Base-by-base conservation (phyloP, 2,113 vertebrate genomes). In the Macrotis lagotis region DNA sequence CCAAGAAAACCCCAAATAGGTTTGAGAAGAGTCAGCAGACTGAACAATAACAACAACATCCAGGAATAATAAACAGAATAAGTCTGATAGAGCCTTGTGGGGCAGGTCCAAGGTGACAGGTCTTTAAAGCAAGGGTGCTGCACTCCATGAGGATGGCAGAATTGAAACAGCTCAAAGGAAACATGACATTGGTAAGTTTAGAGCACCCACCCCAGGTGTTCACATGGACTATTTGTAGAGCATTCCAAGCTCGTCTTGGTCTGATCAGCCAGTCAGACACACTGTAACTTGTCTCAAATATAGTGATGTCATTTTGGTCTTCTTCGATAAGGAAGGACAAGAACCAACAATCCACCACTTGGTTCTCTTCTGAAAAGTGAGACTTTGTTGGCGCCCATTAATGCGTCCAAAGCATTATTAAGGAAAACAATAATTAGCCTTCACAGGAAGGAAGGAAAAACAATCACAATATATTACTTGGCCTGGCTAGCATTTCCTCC, bases 391-490 rank as follows among this genome's bases (percentile, higher is more conserved):
- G 44, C 0, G 51, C 6, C 88, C 31, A 94, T 96, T 96, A 95
- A 44, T 93, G 91, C 94, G 94, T n/a, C 28, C 16, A 96, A 96
- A 55, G 94, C 92, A 94, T 93, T 93, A 50, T 91, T 48, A 51
- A 50, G 89, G 92, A 92, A 91, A 97, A 91, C 10, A 93, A 74
- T 14, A 0, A 96, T 96, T 96, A 97, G 94, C 95, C 89, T 89
- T 92, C 25, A 92, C 55, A 92, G 94, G 90, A 94, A 94, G 93
- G 96, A 94, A 96, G 96, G 95, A 97, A 97, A 95, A 94, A 96
- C 26, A 88, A 96, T 93, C 91, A 52, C 51, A 91, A 96, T 92
- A 96, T 96, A 96, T 96, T 98, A 93, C 91, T 97, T 96, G 95
- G 94, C 97, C 96, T 95, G 90, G 91, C 91, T 90, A 92, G 94